Base-by-base conservation (phyloP, 1,140 invertebrate species). In the Drosophila sucinea region DNA sequence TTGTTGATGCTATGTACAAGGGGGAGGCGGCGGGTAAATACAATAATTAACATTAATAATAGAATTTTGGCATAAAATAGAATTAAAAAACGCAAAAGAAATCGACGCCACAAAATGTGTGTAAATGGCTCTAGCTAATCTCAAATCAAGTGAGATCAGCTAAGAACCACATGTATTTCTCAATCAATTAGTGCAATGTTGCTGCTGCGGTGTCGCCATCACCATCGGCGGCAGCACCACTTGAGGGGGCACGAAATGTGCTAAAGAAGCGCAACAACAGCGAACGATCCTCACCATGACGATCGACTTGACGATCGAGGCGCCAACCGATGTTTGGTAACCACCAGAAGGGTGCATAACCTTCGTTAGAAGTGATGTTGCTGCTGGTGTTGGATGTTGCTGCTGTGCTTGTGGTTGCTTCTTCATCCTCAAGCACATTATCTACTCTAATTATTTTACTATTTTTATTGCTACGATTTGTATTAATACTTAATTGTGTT, bases 401-500 rank as follows among this genome's bases (percentile, higher is more conserved):
- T 71, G 56, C 32, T 58, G 32, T 65, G 63, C 65, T 65, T 68
- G 70, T 51, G 38, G 62, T 41, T 67, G 60, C 27, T 64, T 68
- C 64, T 67, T 70, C 67, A 33, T 54, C 47, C 35, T 44, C 61
- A 27, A 44, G 67, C 68, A 58, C 33, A 54, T 58, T 73, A 70
- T 79, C 62, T 74, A 80, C 71, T 55, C 78, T 81, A 69, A 80
- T 87, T 80, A 91, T 91, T 91, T 91, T 91, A 68, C 90, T 91
- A 82, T 91, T 91, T 72, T 78, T 86, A 90, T 84, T 74, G 71
- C 75, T 91, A 78, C 75, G 85, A 75, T 90, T 79, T 51, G 67
- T 67, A 56, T 71, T 86, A 89, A 79, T 83, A 91, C 79, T 90
- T 75, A 82, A 73, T 67, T 73, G 58, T 70, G 66, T 64, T 63